Conservation (phyloP, 2,113 vertebrate genomes). For the Catharus minimus region DNA sequence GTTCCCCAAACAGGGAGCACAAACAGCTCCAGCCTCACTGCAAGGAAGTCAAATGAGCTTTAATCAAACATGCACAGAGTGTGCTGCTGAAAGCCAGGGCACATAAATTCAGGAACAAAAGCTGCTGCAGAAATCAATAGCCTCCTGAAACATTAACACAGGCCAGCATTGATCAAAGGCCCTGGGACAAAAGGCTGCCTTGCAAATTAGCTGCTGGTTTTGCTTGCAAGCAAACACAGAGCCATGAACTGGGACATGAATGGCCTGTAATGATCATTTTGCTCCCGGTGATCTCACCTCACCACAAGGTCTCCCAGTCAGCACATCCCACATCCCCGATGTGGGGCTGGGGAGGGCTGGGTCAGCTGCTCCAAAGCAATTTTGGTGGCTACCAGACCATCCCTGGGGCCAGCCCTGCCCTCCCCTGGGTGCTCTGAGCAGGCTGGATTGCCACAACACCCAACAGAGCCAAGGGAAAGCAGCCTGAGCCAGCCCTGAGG, state of each 20-base stretch:
- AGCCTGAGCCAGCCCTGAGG: not conserved
- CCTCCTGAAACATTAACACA: slow-evolving; percentile 91
- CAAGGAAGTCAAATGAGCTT: slow-evolving; percentile 89
- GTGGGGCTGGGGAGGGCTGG: not conserved
- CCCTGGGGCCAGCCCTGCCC: not conserved
- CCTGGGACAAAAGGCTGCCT: slow-evolving; percentile 81
- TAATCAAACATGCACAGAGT: slow-evolving; percentile 92
- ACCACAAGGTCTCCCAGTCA: slow-evolving; percentile 39
- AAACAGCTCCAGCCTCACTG: slow-evolving; percentile 75
- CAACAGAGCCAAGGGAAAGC: not conserved
- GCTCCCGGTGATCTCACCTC: slow-evolving; percentile 31
- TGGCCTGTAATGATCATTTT: slow-evolving; percentile 56
- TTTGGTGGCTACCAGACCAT: not conserved
- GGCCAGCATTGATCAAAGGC: slow-evolving; percentile 88
- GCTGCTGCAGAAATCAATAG: slow-evolving; percentile 90
- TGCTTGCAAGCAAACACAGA: slow-evolving; percentile 75
- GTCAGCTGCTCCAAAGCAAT: not conserved
- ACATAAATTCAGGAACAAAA: slow-evolving; percentile 89
- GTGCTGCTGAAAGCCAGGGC: slow-evolving; percentile 70
- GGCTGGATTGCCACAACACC: not conserved
- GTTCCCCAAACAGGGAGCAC: slow-evolving; percentile 81
- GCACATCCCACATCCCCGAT: not conserved
- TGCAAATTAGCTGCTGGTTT: slow-evolving; percentile 81
- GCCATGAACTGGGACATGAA: slow-evolving; percentile 66
- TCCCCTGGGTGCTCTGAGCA: not conserved